Base-by-base conservation (phyloP, 2,113 vertebrate species). In the Gulo gulo region DNA sequence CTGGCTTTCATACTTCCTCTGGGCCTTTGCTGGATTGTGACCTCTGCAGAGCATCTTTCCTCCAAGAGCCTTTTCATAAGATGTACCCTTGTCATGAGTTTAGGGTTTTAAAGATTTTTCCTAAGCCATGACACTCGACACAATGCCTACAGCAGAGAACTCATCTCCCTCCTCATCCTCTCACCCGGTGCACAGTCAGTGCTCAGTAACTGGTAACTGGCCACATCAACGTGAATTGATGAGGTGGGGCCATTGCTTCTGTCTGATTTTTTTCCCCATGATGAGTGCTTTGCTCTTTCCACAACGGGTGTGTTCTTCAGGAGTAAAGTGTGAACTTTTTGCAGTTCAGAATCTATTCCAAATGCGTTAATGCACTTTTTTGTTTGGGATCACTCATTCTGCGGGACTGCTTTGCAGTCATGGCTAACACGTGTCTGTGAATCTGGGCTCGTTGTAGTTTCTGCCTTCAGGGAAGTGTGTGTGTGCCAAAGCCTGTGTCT, bases 341-440 rank as follows among this genome's bases (percentile, higher is more conserved):
- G 24, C 31, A 52, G 59, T 59, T 52, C 16, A 34, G 39, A 57
- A n/a, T 92, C 34, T 36, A 5, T 65, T 85, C 73, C 57, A 39
- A 34, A n/a, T 57, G 45, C 69, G 50, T 50, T 0, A 23, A 16
- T 34, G 82, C 5, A 0, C 9, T 67, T 61, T 52, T 74, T 47
- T 67, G 1, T 36, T 23, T 85, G 71, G 36, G 42, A 57, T 34
- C 20, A 4, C 45, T 82, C 76, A 13, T 36, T 91, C 50, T 4
- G 0, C 0, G 0, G 15, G 23, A 57, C 12, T 1, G n/a, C 57
- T 31, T 15, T 29, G 55, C 34, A 4, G 12, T 76, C 74, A 42
- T 9, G 18, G 34, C 67, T 26, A 4, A 36, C 67, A 52, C 52
- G 67, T 91, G 74, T 21, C 52, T 36, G 18, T 83, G 87, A 69